A percentile compares a stretch with the other conserved stretches of the same genome.
phyloP scores from a whole-genome alignment of 2,888 invertebrate genomes.

The Drosophila acutilabella region DNA sequence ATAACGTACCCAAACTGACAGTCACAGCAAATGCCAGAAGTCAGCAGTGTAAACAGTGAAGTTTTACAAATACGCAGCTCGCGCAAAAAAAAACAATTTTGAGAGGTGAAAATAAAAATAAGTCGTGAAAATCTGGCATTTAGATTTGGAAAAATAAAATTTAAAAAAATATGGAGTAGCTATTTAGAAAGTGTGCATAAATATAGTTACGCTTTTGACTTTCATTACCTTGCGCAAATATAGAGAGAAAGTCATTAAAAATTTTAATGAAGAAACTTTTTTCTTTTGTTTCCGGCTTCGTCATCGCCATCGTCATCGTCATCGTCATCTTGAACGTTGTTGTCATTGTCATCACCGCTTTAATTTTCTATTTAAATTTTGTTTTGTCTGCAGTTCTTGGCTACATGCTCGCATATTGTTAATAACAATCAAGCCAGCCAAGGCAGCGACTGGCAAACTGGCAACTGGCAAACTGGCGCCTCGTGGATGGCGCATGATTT shows the following conservation, averaged over 20 bases:
- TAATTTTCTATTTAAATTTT: slow-evolving; percentile 79
- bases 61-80: slow-evolving; percentile 5
- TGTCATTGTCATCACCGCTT: slow-evolving; percentile 48
- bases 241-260: slow-evolving; percentile 78
- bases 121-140: slow-evolving; percentile 11
- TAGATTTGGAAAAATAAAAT: neutral
- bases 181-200: slow-evolving; percentile 41
- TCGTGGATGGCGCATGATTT: slow-evolving; percentile 67
- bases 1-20: neutral
- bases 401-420: slow-evolving; percentile 65
- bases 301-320: slow-evolving; percentile 27
- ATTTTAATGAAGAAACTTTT: slow-evolving; percentile 78
- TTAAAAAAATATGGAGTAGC: slow-evolving; percentile 13
- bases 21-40: neutral
- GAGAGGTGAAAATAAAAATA: neutral
- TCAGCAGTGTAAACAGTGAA: slow-evolving; percentile 2
- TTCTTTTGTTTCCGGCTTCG: slow-evolving; percentile 67
- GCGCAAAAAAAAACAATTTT: slow-evolving; percentile 2
- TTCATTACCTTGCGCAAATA: slow-evolving; percentile 78
- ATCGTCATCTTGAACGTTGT: slow-evolving; percentile 19
- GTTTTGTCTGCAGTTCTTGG: slow-evolving; percentile 63
- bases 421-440: slow-evolving; percentile 61
- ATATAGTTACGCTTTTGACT: slow-evolving; percentile 76
- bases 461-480: slow-evolving; percentile 24
- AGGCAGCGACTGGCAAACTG: slow-evolving; percentile 17